Conservation (phyloP, 1,140 invertebrate species). For the Theocolax elegans region DNA sequence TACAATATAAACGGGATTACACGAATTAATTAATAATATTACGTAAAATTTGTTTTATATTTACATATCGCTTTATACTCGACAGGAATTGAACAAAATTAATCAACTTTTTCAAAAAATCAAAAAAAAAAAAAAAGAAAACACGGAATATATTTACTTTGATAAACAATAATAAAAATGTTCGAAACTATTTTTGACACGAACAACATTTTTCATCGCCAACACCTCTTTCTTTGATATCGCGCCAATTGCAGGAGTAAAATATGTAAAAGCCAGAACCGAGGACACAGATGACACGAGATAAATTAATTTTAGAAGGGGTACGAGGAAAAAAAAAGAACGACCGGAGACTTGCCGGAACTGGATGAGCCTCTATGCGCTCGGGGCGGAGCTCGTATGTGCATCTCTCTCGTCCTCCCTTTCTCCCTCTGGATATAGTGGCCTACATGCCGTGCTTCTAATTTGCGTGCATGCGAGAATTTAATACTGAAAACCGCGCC, state of each 20-base stretch:
- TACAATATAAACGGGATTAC: too few relatives aligned
- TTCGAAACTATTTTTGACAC: too few relatives aligned
- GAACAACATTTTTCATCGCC: too few relatives aligned
- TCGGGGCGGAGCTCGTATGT: not conserved
- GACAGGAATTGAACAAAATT: too few relatives aligned
- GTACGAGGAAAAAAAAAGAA: not conserved
- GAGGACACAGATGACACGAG: not conserved
- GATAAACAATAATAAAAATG: too few relatives aligned
- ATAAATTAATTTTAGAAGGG: not conserved
- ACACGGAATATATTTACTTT: too few relatives aligned
- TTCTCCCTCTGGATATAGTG: constrained; percentile 11
- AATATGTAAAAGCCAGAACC: not conserved
- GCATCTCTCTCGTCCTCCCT: not conserved
- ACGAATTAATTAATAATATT: too few relatives aligned
- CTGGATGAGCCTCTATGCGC: not conserved
- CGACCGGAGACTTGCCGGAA: not conserved
- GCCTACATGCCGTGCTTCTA: constrained; percentile 49
- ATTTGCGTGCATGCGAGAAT: constrained; percentile 60
- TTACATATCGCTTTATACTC: too few relatives aligned
- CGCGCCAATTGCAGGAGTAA: constrained; percentile 1
- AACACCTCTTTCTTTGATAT: too few relatives aligned
- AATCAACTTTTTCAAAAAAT: too few relatives aligned
- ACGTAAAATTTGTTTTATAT: too few relatives aligned
- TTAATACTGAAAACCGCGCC: constrained; percentile 58
- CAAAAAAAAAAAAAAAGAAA: too few relatives aligned